phyloP scores from a whole-genome alignment of 1,140 invertebrate species.

The Plectrocnemia conspersa region DNA sequence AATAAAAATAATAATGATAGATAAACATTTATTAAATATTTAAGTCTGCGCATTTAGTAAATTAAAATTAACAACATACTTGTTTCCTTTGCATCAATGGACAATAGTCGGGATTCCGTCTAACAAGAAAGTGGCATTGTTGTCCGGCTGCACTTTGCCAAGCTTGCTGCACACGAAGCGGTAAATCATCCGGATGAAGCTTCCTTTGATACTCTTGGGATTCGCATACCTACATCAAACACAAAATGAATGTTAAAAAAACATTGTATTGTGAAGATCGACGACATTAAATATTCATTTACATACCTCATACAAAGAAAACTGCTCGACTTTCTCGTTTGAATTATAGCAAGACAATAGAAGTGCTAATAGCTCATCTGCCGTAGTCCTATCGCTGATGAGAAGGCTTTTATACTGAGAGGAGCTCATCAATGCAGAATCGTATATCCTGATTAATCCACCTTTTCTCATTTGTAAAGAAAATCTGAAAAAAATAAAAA shows the following conservation, averaged over 20 bases:
- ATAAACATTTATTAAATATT: not conserved
- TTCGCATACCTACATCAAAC: constrained; percentile 52
- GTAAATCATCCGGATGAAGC: constrained; percentile 78
- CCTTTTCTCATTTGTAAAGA: constrained; percentile 79
- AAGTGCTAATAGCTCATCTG: constrained; percentile 81
- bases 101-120: constrained; percentile 70
- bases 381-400: constrained; percentile 84
- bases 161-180: constrained; percentile 74
- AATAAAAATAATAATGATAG: no score
- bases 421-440: constrained; percentile 82
- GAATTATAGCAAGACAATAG: constrained; percentile 81
- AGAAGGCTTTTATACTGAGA: constrained; percentile 90
- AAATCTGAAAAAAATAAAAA: constrained; percentile 60
- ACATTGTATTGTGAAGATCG: not conserved
- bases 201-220: constrained; percentile 77
- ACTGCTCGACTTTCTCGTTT: constrained; percentile 75
- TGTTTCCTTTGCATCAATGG: constrained; percentile 56
- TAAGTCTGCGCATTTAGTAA: not conserved
- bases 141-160: constrained; percentile 59
- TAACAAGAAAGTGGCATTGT: constrained; percentile 69
- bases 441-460: constrained; percentile 84
- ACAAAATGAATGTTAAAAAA: not conserved
- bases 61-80: no score
- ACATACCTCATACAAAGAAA: constrained; percentile 81
- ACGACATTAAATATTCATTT: constrained; percentile 34